These are phyloP conservation scores for Margarornis squamiger DNA, from an alignment of 2,797 vertebrate species.

Conservation along the genomic window DNA sequence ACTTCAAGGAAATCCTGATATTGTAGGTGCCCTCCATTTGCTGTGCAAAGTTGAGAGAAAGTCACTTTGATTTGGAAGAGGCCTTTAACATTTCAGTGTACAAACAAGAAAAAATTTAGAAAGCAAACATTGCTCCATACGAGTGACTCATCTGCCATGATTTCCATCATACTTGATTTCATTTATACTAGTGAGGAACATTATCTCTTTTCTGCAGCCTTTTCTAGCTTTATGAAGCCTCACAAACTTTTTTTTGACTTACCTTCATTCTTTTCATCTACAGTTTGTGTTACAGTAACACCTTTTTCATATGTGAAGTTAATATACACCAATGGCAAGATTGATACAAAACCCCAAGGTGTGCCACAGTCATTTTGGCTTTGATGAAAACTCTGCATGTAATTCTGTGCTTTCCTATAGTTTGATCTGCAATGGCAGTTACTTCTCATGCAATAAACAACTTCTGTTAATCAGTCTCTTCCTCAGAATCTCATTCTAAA, in stretches of 20 bases:
- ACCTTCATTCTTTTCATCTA: neutral
- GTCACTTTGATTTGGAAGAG: neutral
- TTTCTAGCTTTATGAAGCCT: neutral
- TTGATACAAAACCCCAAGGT: neutral
- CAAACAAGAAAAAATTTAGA: neutral
- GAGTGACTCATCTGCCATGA: neutral
- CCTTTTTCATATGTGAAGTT: neutral
- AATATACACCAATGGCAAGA: neutral
- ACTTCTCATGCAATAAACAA: neutral
- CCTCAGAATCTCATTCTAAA: neutral
- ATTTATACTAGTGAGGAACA: neutral
- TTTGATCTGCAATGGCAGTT: neutral
- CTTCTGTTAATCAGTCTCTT: neutral
- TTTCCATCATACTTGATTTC: neutral
- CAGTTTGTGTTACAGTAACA: neutral
- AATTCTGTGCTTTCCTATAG: neutral
- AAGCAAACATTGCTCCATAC: neutral
- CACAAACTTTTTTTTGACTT: neutral
- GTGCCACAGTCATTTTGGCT: neutral
- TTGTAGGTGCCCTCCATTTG: neutral
- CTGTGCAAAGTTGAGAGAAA: neutral
- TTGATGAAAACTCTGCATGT: neutral
- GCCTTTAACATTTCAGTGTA: neutral
- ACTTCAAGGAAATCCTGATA: neutral
- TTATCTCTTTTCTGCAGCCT: neutral